Evolutionary conservation across 2,888 invertebrate genomes (phyloP), one percentile per base, ranked within the genome.

Genomic region (Chalcis sispes): DNA sequence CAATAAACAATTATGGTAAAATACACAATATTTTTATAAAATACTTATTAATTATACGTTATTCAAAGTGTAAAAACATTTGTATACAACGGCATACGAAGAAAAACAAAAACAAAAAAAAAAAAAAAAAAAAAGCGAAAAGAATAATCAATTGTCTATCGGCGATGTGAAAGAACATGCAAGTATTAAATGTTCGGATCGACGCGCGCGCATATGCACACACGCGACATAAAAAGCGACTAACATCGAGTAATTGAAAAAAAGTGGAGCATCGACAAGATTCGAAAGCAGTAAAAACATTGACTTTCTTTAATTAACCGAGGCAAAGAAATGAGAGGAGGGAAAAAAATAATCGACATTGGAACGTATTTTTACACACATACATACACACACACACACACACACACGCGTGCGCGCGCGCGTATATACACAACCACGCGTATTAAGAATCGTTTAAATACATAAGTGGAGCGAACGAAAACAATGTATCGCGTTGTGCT

Each of bases 401-500:
- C n/a, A n/a, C n/a, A n/a, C n/a, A n/a, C n/a, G n/a, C n/a, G n/a
- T n/a, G n/a, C n/a, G n/a, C n/a, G n/a, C n/a, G n/a, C n/a, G n/a
- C n/a, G n/a, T n/a, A n/a, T n/a, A n/a, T n/a, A n/a, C n/a, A n/a
- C 7, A 42, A 15, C 8, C 7, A 15, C 42, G 15, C 13, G 42
- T 15, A 42, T 42, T 15, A 8, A 32, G 32, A 32, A 8, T 3
- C 42, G 15, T 15, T 42, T 36, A 13, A 1, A 32, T n/a, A 40
- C 20, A 25, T 27, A 50, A 61, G 32, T 70, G 59, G 36, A 59
- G 48, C 61, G 29, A n/a, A 25, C 50, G 23, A 13, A 61, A 52
- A 70, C 61, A 71, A 71, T 54, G 52, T 29, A 20, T 42, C 32
- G 42, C 56, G 32, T 67, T 67, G 67, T 67, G 29, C 52, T 23